Percentiles rank a stretch among this genome's conserved stretches.
phyloP scores from a whole-genome alignment of 2,113 vertebrate genomes.

The Alexandromys fortis region DNA sequence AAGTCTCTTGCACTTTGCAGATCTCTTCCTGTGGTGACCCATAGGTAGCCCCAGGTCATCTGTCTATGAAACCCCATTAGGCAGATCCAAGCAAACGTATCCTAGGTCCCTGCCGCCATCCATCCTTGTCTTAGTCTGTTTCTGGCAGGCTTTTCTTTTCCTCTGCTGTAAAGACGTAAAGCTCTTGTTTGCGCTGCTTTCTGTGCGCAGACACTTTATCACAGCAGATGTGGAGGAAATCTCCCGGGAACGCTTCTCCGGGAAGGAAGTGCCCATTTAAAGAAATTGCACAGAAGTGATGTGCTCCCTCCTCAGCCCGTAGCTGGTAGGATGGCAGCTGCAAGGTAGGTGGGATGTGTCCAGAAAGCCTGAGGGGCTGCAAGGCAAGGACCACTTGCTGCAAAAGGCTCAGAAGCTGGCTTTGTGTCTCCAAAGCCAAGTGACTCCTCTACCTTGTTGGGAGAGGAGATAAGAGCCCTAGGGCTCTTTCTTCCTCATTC shows the following conservation, averaged over 20 bases:
- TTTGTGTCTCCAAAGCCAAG: background rate
- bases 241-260: constrained; percentile 43
- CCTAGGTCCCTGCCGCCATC: background rate
- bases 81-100: constrained; percentile 52
- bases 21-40: constrained; percentile 59
- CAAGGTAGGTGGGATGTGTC: background rate
- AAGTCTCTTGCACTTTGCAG: constrained; percentile 2
- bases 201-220: background rate
- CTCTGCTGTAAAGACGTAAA: constrained; percentile 6
- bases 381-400: background rate
- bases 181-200: background rate
- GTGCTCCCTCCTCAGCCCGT: background rate
- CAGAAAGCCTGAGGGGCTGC: background rate
- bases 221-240: constrained; percentile 12
- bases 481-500: background rate
- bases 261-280: constrained; percentile 56
- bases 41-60: constrained; percentile 60
- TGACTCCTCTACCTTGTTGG: background rate
- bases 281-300: constrained; percentile 3
- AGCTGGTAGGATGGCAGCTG: constrained; percentile 13
- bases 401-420: background rate
- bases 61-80: constrained; percentile 54
- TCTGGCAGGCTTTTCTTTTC: constrained; percentile 56
- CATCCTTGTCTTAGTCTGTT: constrained; percentile 12
- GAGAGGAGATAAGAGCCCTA: background rate